Evolutionary conservation across 1,140 invertebrate genomes (phyloP).

Genomic region (Trachelipus rathkii): DNA sequence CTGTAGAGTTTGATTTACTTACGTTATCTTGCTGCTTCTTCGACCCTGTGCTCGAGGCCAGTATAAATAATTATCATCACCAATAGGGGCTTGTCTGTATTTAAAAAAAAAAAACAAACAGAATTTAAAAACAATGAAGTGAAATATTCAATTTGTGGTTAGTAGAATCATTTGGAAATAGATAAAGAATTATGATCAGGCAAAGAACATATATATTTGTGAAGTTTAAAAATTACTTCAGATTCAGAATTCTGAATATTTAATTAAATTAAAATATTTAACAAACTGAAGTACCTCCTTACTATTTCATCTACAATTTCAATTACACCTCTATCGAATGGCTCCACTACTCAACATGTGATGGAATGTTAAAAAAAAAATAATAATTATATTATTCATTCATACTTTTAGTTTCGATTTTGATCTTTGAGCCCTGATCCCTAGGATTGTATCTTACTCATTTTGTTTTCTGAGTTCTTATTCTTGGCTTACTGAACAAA

Average conservation of each 20-base stretch:
- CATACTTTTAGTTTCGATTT: too few species aligned
- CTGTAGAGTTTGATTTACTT: not conserved
- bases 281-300: too few species aligned
- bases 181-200: not conserved
- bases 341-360: too few species aligned
- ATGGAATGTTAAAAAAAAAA: too few species aligned
- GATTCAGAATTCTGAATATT: not conserved
- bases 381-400: too few species aligned
- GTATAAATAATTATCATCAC: slow-evolving; percentile 77
- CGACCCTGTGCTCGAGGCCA: slow-evolving; percentile 47
- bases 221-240: not conserved
- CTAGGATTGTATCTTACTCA: too few species aligned
- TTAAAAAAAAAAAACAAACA: slow-evolving; percentile 48
- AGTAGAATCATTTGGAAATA: not conserved
- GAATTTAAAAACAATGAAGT: not conserved
- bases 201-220: not conserved
- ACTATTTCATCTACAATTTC: too few species aligned
- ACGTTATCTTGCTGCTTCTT: not conserved
- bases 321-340: too few species aligned
- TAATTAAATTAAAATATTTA: not conserved
- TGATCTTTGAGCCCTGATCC: too few species aligned
- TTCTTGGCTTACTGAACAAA: too few species aligned
- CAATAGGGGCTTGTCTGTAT: slow-evolving; percentile 79
- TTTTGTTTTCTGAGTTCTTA: too few species aligned
- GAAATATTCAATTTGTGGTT: not conserved